Percentiles rank a stretch among this genome's conserved stretches.
Conservation (phyloP, 2,797 vertebrate genomes). For the Sebastes wilsoni region DNA sequence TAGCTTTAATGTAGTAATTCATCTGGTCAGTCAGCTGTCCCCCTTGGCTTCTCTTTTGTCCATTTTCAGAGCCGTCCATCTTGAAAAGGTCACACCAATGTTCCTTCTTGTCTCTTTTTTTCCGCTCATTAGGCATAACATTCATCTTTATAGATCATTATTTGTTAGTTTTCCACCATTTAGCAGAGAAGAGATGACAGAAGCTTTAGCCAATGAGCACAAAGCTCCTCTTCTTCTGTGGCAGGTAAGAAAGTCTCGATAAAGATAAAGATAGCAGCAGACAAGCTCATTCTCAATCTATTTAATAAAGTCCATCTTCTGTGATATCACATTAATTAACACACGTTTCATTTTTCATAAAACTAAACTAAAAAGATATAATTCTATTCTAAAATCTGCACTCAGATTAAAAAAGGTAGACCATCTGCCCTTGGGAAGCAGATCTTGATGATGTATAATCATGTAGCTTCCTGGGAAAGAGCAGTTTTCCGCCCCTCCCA, state of each 20-base stretch:
- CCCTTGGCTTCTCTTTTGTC: not conserved
- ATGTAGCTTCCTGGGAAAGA: not conserved
- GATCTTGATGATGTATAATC: slow-evolving; percentile 20
- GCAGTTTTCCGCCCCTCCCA: slow-evolving; percentile 1
- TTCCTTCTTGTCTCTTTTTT: not conserved
- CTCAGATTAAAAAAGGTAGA: slow-evolving; percentile 5
- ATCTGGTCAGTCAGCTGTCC: not conserved
- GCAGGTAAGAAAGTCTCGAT: not conserved
- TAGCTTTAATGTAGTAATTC: not conserved
- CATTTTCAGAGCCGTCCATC: not conserved
- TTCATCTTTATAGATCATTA: not conserved
- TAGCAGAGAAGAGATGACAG: not conserved
- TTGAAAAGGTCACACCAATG: not conserved
- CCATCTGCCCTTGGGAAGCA: not conserved
- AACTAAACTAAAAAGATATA: not conserved
- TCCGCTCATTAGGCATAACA: not conserved
- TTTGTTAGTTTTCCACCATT: not conserved
- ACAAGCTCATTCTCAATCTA: not conserved
- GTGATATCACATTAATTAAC: not conserved
- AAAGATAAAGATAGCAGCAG: not conserved
- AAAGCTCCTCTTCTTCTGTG: not conserved
- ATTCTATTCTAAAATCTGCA: slow-evolving; percentile 27
- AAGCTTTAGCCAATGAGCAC: not conserved
- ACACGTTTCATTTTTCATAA: not conserved
- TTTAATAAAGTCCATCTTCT: slow-evolving; percentile 1